phyloP scores from a whole-genome alignment of 2,888 invertebrate species.

The Leptinotarsa juncta region DNA sequence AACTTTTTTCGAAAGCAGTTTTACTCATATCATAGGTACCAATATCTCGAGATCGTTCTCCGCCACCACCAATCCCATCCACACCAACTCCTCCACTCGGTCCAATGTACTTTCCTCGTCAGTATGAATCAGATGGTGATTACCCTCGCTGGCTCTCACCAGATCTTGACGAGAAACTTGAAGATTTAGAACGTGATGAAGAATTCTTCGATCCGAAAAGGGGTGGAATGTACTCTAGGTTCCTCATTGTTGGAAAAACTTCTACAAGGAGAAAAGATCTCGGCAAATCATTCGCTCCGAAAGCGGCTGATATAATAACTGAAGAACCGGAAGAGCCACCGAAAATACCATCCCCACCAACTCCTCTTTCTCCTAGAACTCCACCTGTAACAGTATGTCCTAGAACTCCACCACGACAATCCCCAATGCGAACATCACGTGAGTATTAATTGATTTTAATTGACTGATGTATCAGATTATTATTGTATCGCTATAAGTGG shows the following conservation, averaged over 20 bases:
- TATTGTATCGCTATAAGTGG: too few relatives aligned
- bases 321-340: constrained; percentile 27
- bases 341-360: neutral
- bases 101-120: constrained; percentile 37
- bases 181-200: constrained; percentile 24
- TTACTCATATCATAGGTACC: too few relatives aligned
- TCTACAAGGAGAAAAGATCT: constrained; percentile 12
- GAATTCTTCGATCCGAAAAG: constrained; percentile 24
- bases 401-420: neutral
- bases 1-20: too few relatives aligned
- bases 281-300: constrained; percentile 17
- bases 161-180: constrained; percentile 15
- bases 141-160: constrained; percentile 24
- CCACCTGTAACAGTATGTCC: neutral
- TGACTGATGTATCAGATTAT: too few relatives aligned
- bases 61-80: too few relatives aligned
- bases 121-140: neutral
- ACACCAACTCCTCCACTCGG: neutral
- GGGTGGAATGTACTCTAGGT: constrained; percentile 13
- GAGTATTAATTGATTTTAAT: neutral
- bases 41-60: too few relatives aligned
- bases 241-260: constrained; percentile 27
- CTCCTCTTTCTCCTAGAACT: neutral
- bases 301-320: constrained; percentile 10
- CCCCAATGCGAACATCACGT: neutral